phyloP scores from a whole-genome alignment of 2,888 invertebrate species.

The Aporophyla lueneburgensis region DNA sequence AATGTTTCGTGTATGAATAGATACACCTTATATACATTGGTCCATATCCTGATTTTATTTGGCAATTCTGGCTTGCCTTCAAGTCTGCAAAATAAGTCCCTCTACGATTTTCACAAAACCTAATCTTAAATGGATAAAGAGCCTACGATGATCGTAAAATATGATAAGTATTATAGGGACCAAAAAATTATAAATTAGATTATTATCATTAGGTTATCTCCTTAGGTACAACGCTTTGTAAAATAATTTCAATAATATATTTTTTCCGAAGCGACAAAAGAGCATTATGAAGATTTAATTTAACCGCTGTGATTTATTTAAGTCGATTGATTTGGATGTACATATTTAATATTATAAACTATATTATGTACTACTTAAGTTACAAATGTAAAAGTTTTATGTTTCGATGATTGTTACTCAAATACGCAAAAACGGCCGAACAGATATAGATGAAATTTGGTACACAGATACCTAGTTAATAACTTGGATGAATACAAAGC shows the following conservation, averaged over 20 bases:
- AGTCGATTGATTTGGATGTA: background rate
- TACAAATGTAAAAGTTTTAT: too few species aligned
- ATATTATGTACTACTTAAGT: too few species aligned
- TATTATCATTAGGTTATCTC: background rate
- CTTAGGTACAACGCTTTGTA: background rate
- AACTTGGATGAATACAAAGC: too few species aligned
- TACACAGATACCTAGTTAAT: too few species aligned
- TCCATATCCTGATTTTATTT: background rate
- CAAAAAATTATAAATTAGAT: conserved; percentile 1
- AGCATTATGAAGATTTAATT: background rate
- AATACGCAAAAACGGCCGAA: too few species aligned
- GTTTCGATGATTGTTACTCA: too few species aligned
- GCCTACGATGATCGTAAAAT: conserved; percentile 11
- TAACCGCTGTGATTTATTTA: background rate
- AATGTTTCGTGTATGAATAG: too few species aligned
- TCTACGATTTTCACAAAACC: background rate
- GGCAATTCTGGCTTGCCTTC: too few species aligned
- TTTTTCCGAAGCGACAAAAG: background rate
- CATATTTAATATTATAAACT: background rate
- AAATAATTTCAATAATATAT: background rate
- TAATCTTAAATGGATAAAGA: conserved; percentile 2
- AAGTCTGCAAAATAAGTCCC: conserved; percentile 1
- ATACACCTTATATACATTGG: too few species aligned
- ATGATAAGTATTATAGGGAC: background rate
- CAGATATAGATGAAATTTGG: too few species aligned